A percentile compares a stretch with the other conserved stretches of the same genome.
Evolutionary conservation across 2,797 vertebrate species (phyloP).

Genomic region (Sebastolobus altivelis): DNA sequence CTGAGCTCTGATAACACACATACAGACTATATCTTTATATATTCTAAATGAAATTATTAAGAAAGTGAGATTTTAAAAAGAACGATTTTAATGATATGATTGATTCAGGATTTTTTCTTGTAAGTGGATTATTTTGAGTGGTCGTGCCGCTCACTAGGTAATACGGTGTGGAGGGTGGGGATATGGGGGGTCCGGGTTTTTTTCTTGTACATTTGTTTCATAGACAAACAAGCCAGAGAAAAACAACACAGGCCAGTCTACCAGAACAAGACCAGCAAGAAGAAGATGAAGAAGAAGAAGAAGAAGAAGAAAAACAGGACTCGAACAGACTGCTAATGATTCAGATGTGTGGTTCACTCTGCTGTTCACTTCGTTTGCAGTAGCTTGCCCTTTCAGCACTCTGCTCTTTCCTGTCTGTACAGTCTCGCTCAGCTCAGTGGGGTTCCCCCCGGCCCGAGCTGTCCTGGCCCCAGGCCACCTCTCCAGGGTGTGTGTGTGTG

Average conservation of each 20-base stretch:
- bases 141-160: conserved; percentile 20
- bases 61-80: conserved; percentile 73
- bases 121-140: conserved; percentile 63
- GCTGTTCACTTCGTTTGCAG: conserved; percentile 56
- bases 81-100: conserved; percentile 72
- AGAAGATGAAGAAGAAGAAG: conserved; percentile 4
- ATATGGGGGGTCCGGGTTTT: not conserved
- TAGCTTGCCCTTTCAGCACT: conserved; percentile 49
- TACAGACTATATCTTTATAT: conserved; percentile 81
- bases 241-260: conserved; percentile 48
- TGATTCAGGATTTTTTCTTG: conserved; percentile 70
- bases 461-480: conserved; percentile 48
- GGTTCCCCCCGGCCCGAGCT: conserved; percentile 38
- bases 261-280: conserved; percentile 43
- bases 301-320: not conserved
- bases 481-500: conserved; percentile 24
- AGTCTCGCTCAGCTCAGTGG: conserved; percentile 47
- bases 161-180: conserved; percentile 20
- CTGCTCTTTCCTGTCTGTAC: conserved; percentile 50
- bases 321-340: conserved; percentile 49
- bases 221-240: conserved; percentile 47
- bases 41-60: conserved; percentile 75
- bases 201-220: conserved; percentile 67
- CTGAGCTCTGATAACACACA: conserved; percentile 77
- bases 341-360: conserved; percentile 44